Percentiles rank a stretch among this genome's conserved stretches.
phyloP scores from a whole-genome alignment of 2,113 vertebrate species.

The Poecile atricapillus region DNA sequence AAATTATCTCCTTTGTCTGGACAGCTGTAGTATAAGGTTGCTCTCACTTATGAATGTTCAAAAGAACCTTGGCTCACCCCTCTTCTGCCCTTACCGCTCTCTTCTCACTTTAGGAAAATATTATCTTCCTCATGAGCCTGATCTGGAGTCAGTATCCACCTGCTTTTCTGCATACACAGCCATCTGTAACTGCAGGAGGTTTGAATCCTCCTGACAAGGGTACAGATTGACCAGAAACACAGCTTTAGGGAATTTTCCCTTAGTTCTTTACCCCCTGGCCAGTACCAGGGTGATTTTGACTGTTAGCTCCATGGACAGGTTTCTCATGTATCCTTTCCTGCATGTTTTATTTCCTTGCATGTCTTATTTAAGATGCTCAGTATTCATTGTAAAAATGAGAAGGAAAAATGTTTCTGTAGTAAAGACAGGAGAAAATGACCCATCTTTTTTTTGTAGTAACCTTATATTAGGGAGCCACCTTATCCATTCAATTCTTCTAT shows the following conservation, averaged over 20 bases:
- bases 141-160: neutral
- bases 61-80: neutral
- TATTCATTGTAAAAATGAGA: neutral
- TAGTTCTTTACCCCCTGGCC: neutral
- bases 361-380: neutral
- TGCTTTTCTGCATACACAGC: neutral
- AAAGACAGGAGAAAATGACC: neutral
- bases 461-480: neutral
- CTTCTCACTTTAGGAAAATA: neutral
- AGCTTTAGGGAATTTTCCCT: neutral
- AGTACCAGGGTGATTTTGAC: neutral
- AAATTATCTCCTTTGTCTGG: neutral
- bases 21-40: neutral
- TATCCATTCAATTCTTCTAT: neutral
- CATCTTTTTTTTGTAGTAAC: neutral
- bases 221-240: neutral
- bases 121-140: neutral
- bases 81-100: conserved; percentile 4
- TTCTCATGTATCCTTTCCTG: neutral
- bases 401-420: neutral
- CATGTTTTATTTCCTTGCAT: neutral
- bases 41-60: neutral
- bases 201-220: neutral
- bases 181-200: neutral
- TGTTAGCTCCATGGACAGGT: neutral